Percentiles rank a stretch among this genome's conserved stretches.
These are phyloP conservation scores for Sinopyrophorus schimmeli DNA, from an alignment of 2,888 invertebrate genomes.

Conservation along the genomic window DNA sequence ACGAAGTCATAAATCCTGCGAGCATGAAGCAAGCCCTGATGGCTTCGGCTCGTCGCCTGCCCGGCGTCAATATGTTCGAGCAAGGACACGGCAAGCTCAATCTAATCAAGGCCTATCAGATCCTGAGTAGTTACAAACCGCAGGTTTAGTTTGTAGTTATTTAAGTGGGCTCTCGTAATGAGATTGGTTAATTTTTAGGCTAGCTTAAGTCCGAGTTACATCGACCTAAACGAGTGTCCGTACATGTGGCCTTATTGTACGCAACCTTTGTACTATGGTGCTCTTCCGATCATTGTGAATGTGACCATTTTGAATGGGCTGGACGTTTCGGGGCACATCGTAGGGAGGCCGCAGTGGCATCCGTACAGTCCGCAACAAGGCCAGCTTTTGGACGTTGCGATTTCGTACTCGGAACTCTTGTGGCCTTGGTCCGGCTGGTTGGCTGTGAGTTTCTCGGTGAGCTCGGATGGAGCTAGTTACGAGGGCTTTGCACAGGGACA, in stretches of 20 bases:
- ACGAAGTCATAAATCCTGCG: conserved; percentile 77
- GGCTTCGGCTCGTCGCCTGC: conserved; percentile 82
- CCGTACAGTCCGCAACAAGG: conserved; percentile 84
- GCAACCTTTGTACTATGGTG: conserved; percentile 88
- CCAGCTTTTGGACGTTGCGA: conserved; percentile 74
- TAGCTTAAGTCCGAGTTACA: conserved; percentile 75
- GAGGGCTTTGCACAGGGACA: conserved; percentile 84
- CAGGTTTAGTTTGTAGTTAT: no score
- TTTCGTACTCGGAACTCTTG: conserved; percentile 76
- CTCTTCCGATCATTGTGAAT: conserved; percentile 87
- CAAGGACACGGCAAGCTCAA: conserved; percentile 96
- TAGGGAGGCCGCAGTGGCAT: conserved; percentile 78
- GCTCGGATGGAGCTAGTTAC: conserved; percentile 66
- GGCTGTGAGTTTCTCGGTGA: conserved; percentile 75
- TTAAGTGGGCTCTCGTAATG: no score
- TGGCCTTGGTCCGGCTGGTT: conserved; percentile 99
- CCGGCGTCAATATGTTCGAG: conserved; percentile 93
- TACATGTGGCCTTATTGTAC: conserved; percentile 99
- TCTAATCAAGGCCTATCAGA: conserved; percentile 85
- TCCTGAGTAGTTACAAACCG: conserved; percentile 64
- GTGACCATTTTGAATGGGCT: conserved; percentile 93
- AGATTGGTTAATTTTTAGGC: no score
- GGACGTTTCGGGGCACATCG: conserved; percentile 85
- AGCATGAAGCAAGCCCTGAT: conserved; percentile 96
- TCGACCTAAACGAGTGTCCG: conserved; percentile 92